phyloP scores from a whole-genome alignment of 2,888 invertebrate genomes.

The Nesidiocoris tenuis region DNA sequence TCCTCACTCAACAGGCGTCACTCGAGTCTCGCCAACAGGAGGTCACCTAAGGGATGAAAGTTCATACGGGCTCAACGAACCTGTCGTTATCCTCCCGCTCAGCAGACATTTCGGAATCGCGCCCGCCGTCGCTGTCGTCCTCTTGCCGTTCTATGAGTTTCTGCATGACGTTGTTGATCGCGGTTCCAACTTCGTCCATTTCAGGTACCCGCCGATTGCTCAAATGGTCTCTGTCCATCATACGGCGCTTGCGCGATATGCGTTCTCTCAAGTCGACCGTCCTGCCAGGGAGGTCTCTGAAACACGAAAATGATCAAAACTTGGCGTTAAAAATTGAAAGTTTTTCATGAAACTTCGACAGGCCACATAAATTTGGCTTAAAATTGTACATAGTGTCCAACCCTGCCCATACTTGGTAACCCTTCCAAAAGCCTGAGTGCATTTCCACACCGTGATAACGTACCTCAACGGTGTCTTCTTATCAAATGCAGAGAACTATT shows the following conservation, averaged over 20 bases:
- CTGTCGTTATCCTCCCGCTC: slow-evolving; percentile 39
- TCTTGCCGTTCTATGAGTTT: slow-evolving; percentile 18
- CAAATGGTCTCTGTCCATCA: slow-evolving; percentile 10
- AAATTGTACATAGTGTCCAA: no score
- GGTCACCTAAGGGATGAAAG: no score
- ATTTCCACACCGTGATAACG: background rate
- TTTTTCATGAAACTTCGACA: no score
- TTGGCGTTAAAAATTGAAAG: no score
- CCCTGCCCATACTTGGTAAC: no score
- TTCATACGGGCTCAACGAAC: no score
- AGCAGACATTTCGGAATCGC: slow-evolving; percentile 14
- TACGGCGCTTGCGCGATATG: slow-evolving; percentile 41
- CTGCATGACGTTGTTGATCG: slow-evolving; percentile 17
- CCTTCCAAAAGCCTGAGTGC: no score
- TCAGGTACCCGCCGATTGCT: slow-evolving; percentile 1
- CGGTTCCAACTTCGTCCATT: slow-evolving; percentile 9
- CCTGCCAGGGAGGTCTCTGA: slow-evolving; percentile 5
- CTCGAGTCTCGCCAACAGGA: no score
- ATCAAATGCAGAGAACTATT: background rate
- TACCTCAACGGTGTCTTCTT: background rate
- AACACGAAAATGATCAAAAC: background rate
- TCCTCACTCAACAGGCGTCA: no score
- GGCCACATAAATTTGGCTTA: no score
- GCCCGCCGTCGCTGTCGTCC: slow-evolving; percentile 23
- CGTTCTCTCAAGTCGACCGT: slow-evolving; percentile 43